phyloP scores from a whole-genome alignment of 2,113 vertebrate species.

The Meriones unguiculatus region DNA sequence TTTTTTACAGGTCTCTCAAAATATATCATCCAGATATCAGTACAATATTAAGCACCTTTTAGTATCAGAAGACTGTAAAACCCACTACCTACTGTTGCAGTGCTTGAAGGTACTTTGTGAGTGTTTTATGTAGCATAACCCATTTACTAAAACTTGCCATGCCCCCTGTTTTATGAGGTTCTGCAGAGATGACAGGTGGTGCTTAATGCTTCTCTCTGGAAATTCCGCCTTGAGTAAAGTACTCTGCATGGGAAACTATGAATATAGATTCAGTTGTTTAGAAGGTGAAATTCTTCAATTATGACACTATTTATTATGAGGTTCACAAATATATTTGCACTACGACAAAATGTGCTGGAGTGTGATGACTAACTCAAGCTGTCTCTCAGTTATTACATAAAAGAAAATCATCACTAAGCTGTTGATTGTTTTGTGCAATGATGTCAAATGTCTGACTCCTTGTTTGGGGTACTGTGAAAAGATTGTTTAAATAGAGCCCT shows the following conservation, averaged over 20 bases:
- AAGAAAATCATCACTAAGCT: neutral
- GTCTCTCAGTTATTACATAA: conserved; percentile 33
- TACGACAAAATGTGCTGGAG: conserved; percentile 6
- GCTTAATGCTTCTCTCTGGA: conserved; percentile 57
- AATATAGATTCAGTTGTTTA: conserved; percentile 61
- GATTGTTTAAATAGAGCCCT: neutral
- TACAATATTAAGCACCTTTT: conserved; percentile 60
- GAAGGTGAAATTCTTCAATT: conserved; percentile 33
- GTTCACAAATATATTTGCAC: conserved; percentile 61
- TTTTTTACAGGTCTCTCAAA: conserved; percentile 34
- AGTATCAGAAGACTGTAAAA: conserved; percentile 58
- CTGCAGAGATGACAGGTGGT: conserved; percentile 65
- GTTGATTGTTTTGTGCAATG: neutral
- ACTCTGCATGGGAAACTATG: conserved; percentile 43
- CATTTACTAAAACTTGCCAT: conserved; percentile 62
- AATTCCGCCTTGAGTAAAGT: conserved; percentile 37
- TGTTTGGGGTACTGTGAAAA: neutral
- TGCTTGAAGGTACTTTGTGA: conserved; percentile 56
- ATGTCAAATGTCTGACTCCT: neutral
- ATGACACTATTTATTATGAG: conserved; percentile 59
- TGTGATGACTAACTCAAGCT: conserved; percentile 42
- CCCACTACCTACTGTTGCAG: neutral
- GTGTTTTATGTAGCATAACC: conserved; percentile 62
- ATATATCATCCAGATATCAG: conserved; percentile 63
- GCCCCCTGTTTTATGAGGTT: conserved; percentile 68